phyloP scores from a whole-genome alignment of 2,797 vertebrate species.

The Echiichthys vipera region DNA sequence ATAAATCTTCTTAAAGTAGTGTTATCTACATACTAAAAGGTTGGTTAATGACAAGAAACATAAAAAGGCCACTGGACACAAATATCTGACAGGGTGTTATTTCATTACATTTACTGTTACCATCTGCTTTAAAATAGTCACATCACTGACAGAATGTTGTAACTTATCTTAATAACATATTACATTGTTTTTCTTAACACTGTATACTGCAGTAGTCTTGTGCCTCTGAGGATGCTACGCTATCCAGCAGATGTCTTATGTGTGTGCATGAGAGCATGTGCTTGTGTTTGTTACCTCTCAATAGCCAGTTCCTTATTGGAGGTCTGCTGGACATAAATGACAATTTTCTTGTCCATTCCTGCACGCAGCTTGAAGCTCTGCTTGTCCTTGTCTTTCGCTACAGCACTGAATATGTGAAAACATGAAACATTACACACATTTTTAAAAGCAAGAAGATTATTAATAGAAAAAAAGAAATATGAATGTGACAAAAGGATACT shows the following conservation, averaged over 20 bases:
- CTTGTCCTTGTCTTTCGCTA: constrained; percentile 98
- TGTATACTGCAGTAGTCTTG: neutral
- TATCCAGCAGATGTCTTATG: neutral
- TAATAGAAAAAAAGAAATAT: neutral
- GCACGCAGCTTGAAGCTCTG: constrained; percentile 98
- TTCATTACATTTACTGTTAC: too few species aligned
- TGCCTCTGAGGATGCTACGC: neutral
- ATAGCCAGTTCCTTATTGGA: constrained; percentile 98
- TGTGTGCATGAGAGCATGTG: neutral
- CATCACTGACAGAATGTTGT: neutral
- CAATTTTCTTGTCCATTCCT: constrained; percentile 98
- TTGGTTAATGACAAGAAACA: neutral
- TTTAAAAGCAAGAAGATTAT: neutral
- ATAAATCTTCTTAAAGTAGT: neutral
- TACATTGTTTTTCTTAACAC: too few species aligned
- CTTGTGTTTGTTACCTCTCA: constrained; percentile 88
- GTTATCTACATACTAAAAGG: neutral
- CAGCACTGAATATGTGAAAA: constrained; percentile 84
- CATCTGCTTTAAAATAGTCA: neutral
- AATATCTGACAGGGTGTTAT: too few species aligned
- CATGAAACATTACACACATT: neutral
- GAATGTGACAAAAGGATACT: neutral
- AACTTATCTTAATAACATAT: neutral
- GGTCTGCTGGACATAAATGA: constrained; percentile 97
- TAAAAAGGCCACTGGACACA: neutral